Base-by-base conservation (phyloP, 2,113 vertebrate species). In the Spheniscus mendiculus region DNA sequence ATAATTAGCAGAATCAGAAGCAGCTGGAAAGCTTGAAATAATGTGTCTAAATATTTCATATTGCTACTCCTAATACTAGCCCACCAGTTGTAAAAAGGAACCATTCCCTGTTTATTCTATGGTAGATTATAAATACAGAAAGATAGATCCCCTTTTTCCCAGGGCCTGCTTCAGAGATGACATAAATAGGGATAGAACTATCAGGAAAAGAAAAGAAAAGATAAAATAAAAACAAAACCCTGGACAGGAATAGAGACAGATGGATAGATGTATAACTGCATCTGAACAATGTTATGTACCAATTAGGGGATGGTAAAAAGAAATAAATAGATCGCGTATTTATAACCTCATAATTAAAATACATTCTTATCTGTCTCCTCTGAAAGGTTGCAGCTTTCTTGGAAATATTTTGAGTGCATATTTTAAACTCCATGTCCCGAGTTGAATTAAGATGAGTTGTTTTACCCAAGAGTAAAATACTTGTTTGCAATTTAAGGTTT, bases 1-100 rank as follows among this genome's bases (percentile, higher is more conserved):
- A 96, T 88, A 93, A 98, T 96, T 95, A 94, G 47, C 93, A 93
- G 97, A 97, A 93, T 93, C 74, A 71, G 69, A 96, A 90, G 83
- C 82, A 96, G 79, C 55, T 89, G 30, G 91, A 92, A 96, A 97
- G 89, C 78, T 92, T 84, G 63, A 94, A 98, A 89, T 95, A 92
- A 91, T 72, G 65, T 67, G 44, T 91, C 87, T 90, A 90, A 97
- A 95, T 96, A 96, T 91, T 82, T 91, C 93, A 84, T 86, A 95
- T 78, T 83, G 90, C 83, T 90, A 53, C 87, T 81, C 90, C 85
- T 44, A 91, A 87, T 85, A 92, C 73, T 70, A 95, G 93, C 87
- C 85, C 93, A 76, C n/a, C 86, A 94, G 67, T 36, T 71, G 90
- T 40, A 81, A 80, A 92, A 96, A 92, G 67, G 79, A 93, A 62